Base-by-base conservation (phyloP, 1,140 invertebrate species). In the Reticulitermes speratus region DNA sequence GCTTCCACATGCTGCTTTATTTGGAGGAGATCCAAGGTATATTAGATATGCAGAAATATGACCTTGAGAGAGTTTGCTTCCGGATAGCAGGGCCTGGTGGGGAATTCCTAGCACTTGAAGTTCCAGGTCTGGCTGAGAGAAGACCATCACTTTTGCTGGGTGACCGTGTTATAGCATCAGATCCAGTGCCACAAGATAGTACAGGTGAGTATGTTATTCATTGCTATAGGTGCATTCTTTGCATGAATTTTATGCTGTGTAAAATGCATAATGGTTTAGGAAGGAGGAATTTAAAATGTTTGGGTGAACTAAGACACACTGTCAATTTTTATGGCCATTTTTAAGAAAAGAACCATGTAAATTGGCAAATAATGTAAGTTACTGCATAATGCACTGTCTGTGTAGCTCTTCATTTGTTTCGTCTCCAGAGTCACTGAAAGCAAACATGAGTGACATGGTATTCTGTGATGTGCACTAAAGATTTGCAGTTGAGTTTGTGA, bases 111-210 rank as follows among this genome's bases (percentile, higher is more conserved):
- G 91, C 92, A 23, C 90, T 98, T 85, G 92, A 95, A 89, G 95
- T 98, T 65, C 94, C 95, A 84, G 96, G 97, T 86, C 91, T 98
- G 21, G 92, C 94, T 84, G 97, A 98, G 90, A 95, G 94, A 88
- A 93, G 97, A 83, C 98, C 97, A 6, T 97, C 97, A 5, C 90
- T 99, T 14, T 92, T 98, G 69, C 89, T 94, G 83, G 97, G 97
- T 2, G 97, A 99, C 90, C 93, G 91, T 90, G 94, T 96, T 32
- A 91, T 95, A 48, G 93, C 92, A 9, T 52, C 52, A 23, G 55
- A 48, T 84, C 25, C 25, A 59, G n/a, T 75, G 25, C 1, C 52
- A 55, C 52, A 75, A 30, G 65, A 30, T 8, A 30, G 14, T 75
- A 7, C 65, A n/a, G 65, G 65, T 69, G 12, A 69, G 65, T 14